Conservation (phyloP, 1,140 invertebrate genomes). For the Sitobion miscanthi region DNA sequence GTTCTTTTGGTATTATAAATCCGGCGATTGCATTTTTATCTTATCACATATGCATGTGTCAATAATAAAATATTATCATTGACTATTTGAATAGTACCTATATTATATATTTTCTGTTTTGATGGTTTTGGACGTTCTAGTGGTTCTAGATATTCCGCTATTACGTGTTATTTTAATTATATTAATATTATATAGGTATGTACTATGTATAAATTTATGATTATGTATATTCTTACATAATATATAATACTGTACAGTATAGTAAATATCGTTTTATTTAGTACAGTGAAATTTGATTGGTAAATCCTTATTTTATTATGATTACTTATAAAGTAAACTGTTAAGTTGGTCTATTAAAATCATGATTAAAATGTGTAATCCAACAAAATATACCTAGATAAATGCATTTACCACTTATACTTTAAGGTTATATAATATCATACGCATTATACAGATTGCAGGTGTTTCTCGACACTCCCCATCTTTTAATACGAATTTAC, state of each 20-base stretch:
- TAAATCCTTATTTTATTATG: not conserved
- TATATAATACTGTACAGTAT: not conserved
- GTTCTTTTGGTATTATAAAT: not conserved
- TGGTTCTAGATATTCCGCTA: not conserved
- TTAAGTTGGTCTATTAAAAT: not conserved
- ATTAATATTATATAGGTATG: not conserved
- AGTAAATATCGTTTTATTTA: not conserved
- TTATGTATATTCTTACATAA: not conserved
- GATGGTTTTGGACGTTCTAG: not conserved
- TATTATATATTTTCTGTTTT: not conserved
- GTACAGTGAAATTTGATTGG: not conserved
- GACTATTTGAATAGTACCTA: not conserved
- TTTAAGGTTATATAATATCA: not conserved
- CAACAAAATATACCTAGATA: not conserved
- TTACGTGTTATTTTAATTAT: not conserved
- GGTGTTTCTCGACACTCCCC: not conserved
- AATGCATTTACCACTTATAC: not conserved
- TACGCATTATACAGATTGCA: not conserved
- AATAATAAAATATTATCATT: not conserved
- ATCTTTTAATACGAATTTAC: not conserved
- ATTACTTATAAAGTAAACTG: not conserved
- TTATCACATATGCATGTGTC: not conserved
- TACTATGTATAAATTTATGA: not conserved
- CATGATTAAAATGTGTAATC: not conserved
- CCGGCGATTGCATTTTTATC: constrained; percentile 17